Conservation (phyloP, 1,140 invertebrate genomes). For the Tetragonula clypearis region DNA sequence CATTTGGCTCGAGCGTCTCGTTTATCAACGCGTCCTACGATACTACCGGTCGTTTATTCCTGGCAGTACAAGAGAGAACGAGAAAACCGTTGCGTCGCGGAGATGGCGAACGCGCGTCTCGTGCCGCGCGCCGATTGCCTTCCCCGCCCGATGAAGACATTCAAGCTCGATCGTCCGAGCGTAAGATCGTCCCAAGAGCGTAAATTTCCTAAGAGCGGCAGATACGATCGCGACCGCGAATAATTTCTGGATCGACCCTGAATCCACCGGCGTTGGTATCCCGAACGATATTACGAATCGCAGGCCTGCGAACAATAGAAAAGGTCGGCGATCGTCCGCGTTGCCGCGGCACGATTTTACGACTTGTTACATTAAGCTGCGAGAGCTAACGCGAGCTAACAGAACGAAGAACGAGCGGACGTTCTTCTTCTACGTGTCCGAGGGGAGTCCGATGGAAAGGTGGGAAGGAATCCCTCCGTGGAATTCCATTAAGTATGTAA, state of each 20-base stretch:
- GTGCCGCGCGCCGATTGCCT: conserved; percentile 36
- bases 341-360: conserved; percentile 9
- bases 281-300: conserved; percentile 29
- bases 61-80: conserved; percentile 1
- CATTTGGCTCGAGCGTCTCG: conserved; percentile 25
- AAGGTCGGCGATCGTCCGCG: too few relatives aligned
- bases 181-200: conserved; percentile 53
- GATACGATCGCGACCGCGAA: conserved; percentile 70
- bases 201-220: conserved; percentile 67
- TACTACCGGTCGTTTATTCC: conserved; percentile 36
- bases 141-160: conserved; percentile 66
- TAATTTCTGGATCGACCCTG: conserved; percentile 68
- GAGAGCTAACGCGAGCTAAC: background rate
- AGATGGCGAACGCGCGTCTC: conserved; percentile 31
- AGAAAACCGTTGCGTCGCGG: conserved; percentile 35
- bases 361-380: conserved; percentile 4
- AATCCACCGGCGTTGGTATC: conserved; percentile 33
- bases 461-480: background rate
- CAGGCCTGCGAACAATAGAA: conserved; percentile 14
- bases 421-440: background rate
- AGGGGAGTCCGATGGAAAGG: background rate
- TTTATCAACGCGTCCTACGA: conserved; percentile 40
- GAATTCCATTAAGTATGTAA: conserved; percentile 69
- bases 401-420: background rate
- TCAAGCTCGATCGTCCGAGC: conserved; percentile 56